These are phyloP conservation scores for Salminus brasiliensis DNA, from an alignment of 2,113 vertebrate species.

Conservation along the genomic window DNA sequence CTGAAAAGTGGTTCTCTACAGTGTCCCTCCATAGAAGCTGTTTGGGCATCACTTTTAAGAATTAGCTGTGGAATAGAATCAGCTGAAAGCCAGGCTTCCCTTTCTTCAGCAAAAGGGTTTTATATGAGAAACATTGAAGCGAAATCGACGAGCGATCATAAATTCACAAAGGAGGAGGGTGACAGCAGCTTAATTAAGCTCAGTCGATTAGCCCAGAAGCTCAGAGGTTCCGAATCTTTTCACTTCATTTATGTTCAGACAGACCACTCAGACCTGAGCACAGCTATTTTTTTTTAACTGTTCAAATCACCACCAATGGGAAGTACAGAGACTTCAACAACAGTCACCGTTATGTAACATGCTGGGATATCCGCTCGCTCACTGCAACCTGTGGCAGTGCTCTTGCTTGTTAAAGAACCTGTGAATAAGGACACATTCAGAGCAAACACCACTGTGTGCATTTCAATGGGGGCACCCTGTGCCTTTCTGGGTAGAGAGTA, in stretches of 20 bases:
- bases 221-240: slow-evolving; percentile 22
- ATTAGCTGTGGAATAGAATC: neutral
- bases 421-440: neutral
- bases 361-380: neutral
- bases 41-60: neutral
- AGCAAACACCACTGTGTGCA: neutral
- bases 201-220: slow-evolving; percentile 54
- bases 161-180: slow-evolving; percentile 33
- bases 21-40: neutral
- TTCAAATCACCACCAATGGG: slow-evolving; percentile 10
- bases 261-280: slow-evolving; percentile 2
- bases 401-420: neutral
- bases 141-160: slow-evolving; percentile 2
- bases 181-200: slow-evolving; percentile 56
- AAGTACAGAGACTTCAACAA: neutral
- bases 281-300: neutral
- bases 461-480: neutral
- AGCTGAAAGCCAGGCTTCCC: neutral
- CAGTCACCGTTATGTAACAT: neutral
- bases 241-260: slow-evolving; percentile 29
- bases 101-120: neutral
- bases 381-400: neutral
- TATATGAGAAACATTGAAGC: neutral
- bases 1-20: neutral
- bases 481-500: neutral